phyloP scores from a whole-genome alignment of 2,797 vertebrate species.

The Falco concolor region DNA sequence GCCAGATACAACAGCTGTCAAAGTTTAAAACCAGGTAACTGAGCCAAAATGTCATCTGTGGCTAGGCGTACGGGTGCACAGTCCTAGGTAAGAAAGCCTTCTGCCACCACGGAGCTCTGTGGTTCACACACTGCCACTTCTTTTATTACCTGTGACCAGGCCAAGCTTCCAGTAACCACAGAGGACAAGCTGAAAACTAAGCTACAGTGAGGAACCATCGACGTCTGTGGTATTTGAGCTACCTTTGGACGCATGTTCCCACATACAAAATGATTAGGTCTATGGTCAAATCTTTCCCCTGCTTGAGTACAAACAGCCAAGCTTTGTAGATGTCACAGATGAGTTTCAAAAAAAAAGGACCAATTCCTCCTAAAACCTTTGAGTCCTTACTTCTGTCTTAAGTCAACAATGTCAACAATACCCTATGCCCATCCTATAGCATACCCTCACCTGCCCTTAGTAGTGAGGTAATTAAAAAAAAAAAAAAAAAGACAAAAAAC shows the following conservation, averaged over 20 bases:
- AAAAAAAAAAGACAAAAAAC: accelerated
- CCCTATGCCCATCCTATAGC: background rate
- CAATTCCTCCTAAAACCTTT: background rate
- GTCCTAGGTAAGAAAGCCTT: background rate
- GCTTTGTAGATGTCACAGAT: background rate
- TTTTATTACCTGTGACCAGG: background rate
- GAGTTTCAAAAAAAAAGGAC: background rate
- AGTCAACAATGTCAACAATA: background rate
- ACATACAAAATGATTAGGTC: background rate
- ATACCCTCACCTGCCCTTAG: background rate
- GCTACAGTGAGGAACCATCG: background rate
- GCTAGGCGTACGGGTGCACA: background rate
- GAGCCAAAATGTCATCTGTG: slow-evolving; percentile 5
- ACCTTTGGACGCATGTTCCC: background rate
- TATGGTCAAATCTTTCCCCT: background rate
- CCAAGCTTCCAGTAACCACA: background rate
- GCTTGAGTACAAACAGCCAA: background rate
- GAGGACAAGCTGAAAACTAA: background rate
- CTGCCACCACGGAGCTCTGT: background rate
- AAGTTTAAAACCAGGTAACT: background rate
- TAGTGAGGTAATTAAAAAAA: accelerated
- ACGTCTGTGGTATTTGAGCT: background rate
- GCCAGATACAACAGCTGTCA: background rate
- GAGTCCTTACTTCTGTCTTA: background rate
- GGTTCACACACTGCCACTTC: background rate